A percentile compares a stretch with the other conserved stretches of the same genome.
Conservation (phyloP, 2,113 vertebrate species). For the Octodon degus region DNA sequence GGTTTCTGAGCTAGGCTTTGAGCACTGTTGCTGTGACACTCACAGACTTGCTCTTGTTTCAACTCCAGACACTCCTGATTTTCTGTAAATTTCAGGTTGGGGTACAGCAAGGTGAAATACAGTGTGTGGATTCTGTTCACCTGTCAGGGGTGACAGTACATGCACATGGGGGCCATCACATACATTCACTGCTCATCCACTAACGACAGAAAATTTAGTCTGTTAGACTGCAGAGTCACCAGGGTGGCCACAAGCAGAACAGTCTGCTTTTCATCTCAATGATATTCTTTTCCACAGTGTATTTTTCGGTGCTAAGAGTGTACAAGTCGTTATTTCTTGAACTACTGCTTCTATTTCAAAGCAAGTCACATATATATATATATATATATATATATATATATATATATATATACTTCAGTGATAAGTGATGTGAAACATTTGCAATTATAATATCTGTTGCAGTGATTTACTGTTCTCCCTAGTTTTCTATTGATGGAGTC, state of each 20-base stretch:
- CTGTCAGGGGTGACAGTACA: neutral
- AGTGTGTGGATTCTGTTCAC: neutral
- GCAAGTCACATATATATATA: neutral
- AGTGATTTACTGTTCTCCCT: neutral
- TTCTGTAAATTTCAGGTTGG: neutral
- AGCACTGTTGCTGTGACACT: neutral
- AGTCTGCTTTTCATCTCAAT: neutral
- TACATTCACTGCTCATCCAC: neutral
- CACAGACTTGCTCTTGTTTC: neutral
- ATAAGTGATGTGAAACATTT: neutral
- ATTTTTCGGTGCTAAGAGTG: neutral
- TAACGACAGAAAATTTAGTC: neutral
- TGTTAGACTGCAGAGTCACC: neutral
- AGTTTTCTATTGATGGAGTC: neutral
- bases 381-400: neutral
- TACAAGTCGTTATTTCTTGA: neutral
- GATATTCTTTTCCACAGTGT: neutral
- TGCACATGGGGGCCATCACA: neutral
- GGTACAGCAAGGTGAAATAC: neutral
- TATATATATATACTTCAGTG: neutral
- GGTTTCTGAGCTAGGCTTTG: neutral
- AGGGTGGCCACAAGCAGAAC: neutral
- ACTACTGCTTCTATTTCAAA: constrained; percentile 1
- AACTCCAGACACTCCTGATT: neutral
- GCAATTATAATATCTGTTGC: neutral